Conservation (phyloP, 35 echinoderm and acorn worm genomes). For the Ophioderma brevispina region DNA sequence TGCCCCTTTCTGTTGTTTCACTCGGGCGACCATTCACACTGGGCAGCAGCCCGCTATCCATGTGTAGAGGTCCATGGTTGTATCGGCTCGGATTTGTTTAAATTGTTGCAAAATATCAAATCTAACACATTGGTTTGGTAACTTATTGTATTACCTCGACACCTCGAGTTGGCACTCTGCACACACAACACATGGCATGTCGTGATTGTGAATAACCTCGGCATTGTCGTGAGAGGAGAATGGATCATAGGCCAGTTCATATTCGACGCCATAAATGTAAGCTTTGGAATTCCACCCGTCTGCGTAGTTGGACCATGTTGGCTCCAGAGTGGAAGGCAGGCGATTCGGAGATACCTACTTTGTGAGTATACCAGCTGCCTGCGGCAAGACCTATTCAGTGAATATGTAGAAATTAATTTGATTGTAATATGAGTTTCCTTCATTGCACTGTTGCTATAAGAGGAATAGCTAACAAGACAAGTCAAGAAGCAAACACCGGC, state of each 20-base stretch:
- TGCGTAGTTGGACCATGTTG: not conserved
- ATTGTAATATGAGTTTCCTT: no score
- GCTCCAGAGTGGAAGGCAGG: slow-evolving; percentile 34
- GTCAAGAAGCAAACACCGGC: no score
- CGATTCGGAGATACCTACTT: slow-evolving; percentile 4
- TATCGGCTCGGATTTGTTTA: no score
- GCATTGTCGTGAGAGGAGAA: slow-evolving; percentile 52
- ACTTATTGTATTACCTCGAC: not conserved
- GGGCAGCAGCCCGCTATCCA: no score
- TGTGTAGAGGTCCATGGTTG: no score
- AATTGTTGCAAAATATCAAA: no score
- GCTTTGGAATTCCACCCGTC: not conserved
- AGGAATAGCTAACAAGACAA: no score
- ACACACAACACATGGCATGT: slow-evolving; percentile 44
- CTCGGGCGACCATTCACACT: no score
- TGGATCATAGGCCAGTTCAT: slow-evolving; percentile 13
- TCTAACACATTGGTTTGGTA: no score
- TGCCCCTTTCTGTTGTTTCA: no score
- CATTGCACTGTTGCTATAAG: no score
- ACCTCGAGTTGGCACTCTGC: slow-evolving; percentile 31
- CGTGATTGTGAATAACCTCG: slow-evolving; percentile 18
- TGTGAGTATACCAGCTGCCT: not conserved
- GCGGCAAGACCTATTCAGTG: slow-evolving; percentile 14
- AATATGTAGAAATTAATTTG: no score
- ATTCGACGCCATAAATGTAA: slow-evolving; percentile 33